A percentile compares a stretch with the other conserved stretches of the same genome.
Evolutionary conservation across 2,888 invertebrate genomes (phyloP).

Genomic region (Epirrhoe alternata): DNA sequence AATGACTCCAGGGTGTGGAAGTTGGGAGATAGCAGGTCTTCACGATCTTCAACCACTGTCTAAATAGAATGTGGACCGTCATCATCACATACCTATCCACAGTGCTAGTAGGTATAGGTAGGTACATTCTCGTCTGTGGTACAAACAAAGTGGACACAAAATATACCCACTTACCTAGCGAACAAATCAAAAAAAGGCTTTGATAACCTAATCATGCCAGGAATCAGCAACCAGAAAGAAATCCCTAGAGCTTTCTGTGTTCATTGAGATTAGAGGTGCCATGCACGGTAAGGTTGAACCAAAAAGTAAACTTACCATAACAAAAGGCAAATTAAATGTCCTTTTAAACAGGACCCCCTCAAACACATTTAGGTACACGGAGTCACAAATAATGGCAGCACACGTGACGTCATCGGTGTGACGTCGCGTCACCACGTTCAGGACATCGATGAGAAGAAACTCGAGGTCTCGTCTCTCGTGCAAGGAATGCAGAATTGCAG

Average conservation of each 20-base stretch:
- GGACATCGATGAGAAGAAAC: constrained; percentile 61
- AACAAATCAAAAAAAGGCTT: no score
- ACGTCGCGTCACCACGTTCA: constrained; percentile 54
- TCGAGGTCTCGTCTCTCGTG: constrained; percentile 64
- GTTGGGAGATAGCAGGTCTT: constrained; percentile 87
- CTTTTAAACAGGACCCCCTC: constrained; percentile 76
- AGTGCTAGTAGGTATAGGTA: no score
- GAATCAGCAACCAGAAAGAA: no score
- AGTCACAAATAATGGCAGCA: constrained; percentile 81
- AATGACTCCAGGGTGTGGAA: constrained; percentile 85
- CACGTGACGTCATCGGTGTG: constrained; percentile 73
- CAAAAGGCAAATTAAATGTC: constrained; percentile 74
- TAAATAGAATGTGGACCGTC: constrained; percentile 1
- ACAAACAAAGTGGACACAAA: no score
- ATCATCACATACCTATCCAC: no score
- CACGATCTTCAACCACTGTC: constrained; percentile 86
- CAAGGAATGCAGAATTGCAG: constrained; percentile 55
- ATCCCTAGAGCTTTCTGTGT: no score
- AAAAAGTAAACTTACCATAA: constrained; percentile 71
- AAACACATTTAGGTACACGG: constrained; percentile 82
- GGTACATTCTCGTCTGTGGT: no score
- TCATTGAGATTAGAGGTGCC: no score
- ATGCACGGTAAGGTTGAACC: background rate
- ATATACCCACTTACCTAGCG: no score
- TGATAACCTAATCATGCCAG: no score